Evolutionary conservation across 2,797 vertebrate species (phyloP).

Genomic region (Apogon hyalosoma): DNA sequence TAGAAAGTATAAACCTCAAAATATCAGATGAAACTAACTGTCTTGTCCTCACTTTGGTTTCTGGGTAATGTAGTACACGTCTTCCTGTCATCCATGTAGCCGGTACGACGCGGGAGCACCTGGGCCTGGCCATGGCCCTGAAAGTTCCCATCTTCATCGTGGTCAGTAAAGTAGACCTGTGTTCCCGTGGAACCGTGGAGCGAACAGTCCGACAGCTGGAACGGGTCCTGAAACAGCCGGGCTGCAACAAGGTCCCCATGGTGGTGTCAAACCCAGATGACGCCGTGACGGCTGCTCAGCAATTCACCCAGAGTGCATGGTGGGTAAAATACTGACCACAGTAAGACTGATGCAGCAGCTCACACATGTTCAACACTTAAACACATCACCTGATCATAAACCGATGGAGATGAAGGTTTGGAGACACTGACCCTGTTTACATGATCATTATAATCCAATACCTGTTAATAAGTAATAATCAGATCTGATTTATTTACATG

Average conservation of each 20-base stretch:
- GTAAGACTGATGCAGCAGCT: neutral
- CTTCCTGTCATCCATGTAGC: conserved; percentile 72
- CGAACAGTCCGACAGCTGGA: conserved; percentile 95
- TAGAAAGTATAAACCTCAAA: too few relatives aligned
- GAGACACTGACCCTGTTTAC: too few relatives aligned
- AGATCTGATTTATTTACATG: too few relatives aligned
- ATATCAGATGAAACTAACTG: too few relatives aligned
- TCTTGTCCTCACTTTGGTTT: too few relatives aligned
- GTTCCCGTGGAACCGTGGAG: conserved; percentile 90
- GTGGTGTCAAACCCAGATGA: conserved; percentile 90
- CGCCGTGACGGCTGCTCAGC: conserved; percentile 94
- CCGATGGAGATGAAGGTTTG: too few relatives aligned
- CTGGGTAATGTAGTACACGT: too few relatives aligned
- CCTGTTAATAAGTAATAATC: too few relatives aligned
- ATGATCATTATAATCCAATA: too few relatives aligned
- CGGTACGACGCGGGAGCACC: conserved; percentile 95
- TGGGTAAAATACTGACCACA: neutral
- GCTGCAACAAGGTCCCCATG: conserved; percentile 95
- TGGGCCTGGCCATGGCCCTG: conserved; percentile 95
- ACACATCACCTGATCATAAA: too few relatives aligned
- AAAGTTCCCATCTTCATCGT: conserved; percentile 98
- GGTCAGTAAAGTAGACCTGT: conserved; percentile 96
- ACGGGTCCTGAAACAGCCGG: conserved; percentile 93
- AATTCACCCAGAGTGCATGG: conserved; percentile 90
- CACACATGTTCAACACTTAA: neutral